Evolutionary conservation across 2,888 invertebrate genomes (phyloP), one percentile per base, ranked within the genome.

Genomic region (Crepidodera aurea): DNA sequence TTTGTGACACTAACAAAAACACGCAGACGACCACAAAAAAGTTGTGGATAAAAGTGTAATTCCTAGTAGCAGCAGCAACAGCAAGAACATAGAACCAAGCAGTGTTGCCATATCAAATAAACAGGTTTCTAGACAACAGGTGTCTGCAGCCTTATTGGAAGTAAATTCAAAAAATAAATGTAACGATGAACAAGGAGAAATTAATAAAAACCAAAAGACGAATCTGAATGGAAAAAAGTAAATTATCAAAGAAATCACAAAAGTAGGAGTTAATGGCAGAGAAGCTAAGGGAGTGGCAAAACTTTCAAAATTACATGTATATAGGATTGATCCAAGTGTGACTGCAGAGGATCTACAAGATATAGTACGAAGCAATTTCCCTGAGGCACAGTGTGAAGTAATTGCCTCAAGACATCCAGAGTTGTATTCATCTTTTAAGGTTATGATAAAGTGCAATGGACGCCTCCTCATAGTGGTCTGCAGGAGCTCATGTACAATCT

Each of bases 241-340:
- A 10, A 27, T 12, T 12, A 29, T 48, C 16, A 12, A 15, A 27
- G 13, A 27, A 13, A 27, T 27, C 12, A 12, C 15, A 27, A 15
- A 48, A 16, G 40, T 40, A 13, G 15, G 40, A 13, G 53, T 53
- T 7, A 53, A 53, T 53, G 40, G 25, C 8, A 53, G 27, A 53
- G 39, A 25, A 10, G 53, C 27, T n/a, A 53, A 53, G 22, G 53
- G 40, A 13, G 40, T 53, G 25, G 25, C 53, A 12, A 53, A 25
- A 39, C 2, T 53, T 19, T 22, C 53, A n/a, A 40, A 53, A 2
- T 10, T 13, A 53, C 40, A 53, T 53, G 53, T 53, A 40, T 53
- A 19, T 13, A 53, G 40, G 25, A 22, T 39, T 40, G 53, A 53
- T 22, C 53, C 40, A 22, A 25, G 15, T 39, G 10, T 25, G 40